Base-by-base conservation (phyloP, 1,140 invertebrate genomes). In the Sitobion miscanthi region DNA sequence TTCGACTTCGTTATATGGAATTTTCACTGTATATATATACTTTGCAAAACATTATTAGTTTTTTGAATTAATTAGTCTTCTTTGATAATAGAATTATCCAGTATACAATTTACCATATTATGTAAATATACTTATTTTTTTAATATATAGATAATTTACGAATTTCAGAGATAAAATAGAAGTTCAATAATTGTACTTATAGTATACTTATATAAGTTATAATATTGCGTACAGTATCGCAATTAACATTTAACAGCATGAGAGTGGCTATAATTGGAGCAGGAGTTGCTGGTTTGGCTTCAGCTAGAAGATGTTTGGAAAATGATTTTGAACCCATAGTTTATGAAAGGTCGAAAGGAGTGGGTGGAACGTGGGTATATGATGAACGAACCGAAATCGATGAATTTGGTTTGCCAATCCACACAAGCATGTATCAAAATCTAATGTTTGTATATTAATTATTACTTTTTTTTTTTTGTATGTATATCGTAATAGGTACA, bases 291-390 rank as follows among this genome's bases (percentile, higher is more conserved):
- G 94, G 94, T 42, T 86, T 94, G 20, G 94, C 93, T 42, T 94
- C 94, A 8, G 94, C 94, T 45, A 89, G 94, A 38, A 94, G 94
- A 47, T 83, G 93, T 82, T 62, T 93, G 20, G 93, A 93, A 35
- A 93, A 54, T 25, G 52, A 94, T 42, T 94, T 93, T 11, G 94
- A 90, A 17, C n/a, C 82, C 30, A 49, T 95, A 0, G 96, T 96
- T 2, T 98, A 96, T 94, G 97, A 98, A 94, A 96, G 97, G 90
- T 95, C 96, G 0, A 94, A 95, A 38, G 91, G 95, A 35, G 95
- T 98, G 20, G 97, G 97, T 11, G 97, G 97, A 1, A 96, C 97
- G 3, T 97, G 97, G 97, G 95, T 96, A 23, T 98, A 97, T 94
- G 97, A 96, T 23, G 96, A 97, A n/a, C 94, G 96, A 49, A 95